phyloP scores from a whole-genome alignment of 2,888 invertebrate species.

The Hemithea aestivaria region DNA sequence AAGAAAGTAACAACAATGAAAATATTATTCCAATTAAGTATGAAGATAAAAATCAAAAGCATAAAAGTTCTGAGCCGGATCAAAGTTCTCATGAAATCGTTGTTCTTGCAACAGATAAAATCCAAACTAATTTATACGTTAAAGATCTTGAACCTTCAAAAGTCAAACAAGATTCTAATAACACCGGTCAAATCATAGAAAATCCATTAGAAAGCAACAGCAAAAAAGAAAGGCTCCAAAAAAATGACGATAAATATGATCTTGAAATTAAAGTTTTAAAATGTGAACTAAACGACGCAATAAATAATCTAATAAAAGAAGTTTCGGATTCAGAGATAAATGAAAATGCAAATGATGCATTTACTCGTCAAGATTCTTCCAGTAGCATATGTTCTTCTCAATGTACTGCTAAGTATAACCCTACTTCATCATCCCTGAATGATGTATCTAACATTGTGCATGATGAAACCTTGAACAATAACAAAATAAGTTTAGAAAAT shows the following conservation, averaged over 20 bases:
- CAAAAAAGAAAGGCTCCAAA: slow-evolving; percentile 15
- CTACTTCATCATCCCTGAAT: slow-evolving; percentile 78
- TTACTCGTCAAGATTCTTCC: slow-evolving; percentile 78
- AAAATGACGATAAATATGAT: slow-evolving; percentile 40
- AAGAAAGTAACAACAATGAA: slow-evolving; percentile 11
- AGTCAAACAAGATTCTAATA: slow-evolving; percentile 23
- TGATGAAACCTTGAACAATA: slow-evolving; percentile 52
- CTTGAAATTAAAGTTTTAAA: slow-evolving; percentile 67
- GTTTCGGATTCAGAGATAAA: slow-evolving; percentile 59
- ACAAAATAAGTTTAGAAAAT: slow-evolving; percentile 32
- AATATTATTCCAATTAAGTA: slow-evolving; percentile 17
- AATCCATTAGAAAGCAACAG: neutral
- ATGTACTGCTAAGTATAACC: slow-evolving; percentile 85
- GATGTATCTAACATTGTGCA: slow-evolving; percentile 79
- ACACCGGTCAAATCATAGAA: slow-evolving; percentile 4
- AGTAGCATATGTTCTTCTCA: slow-evolving; percentile 83
- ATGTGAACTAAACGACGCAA: slow-evolving; percentile 69
- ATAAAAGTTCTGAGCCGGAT: slow-evolving; percentile 9
- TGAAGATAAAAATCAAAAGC: slow-evolving; percentile 11
- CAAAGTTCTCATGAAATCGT: slow-evolving; percentile 54
- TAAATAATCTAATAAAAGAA: slow-evolving; percentile 70
- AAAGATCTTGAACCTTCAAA: slow-evolving; percentile 44
- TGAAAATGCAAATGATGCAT: slow-evolving; percentile 46
- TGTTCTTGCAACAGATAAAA: slow-evolving; percentile 59
- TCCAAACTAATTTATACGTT: slow-evolving; percentile 62